Base-by-base conservation (phyloP, 2,113 vertebrate genomes). In the Pomatostomus ruficeps region DNA sequence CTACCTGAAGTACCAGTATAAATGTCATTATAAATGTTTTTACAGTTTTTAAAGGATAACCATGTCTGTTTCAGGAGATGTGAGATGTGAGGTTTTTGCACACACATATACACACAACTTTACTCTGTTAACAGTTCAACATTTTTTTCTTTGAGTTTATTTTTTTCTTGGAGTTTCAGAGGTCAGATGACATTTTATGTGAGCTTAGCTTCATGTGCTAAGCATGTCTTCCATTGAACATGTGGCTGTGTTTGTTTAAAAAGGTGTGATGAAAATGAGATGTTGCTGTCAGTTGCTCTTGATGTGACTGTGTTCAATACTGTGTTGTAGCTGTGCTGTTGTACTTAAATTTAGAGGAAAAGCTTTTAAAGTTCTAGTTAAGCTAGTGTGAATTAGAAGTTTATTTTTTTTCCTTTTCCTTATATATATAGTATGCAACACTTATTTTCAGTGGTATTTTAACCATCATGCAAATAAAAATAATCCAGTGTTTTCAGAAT, bases 201-300 rank as follows among this genome's bases (percentile, higher is more conserved):
- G 89, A 89, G 46, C 43, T 49, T 86, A 73, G 85, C 73, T 95
- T 43, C 2, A 78, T 7, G 17, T 38, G n/a, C 91, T 88, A 75
- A 96, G 61, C 71, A 76, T 78, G 67, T 95, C 26, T 57, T 82
- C 35, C 42, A 48, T 45, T 94, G 93, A 97, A 84, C 4, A 22
- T 88, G 49, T 92, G 95, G 84, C 73, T 96, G 73, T 89, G 65
- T 95, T 96, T 93, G 70, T 96, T 97, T 96, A 89, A 96, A 96
- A 93, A 84, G 62, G 13, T 85, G 81, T 96, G 58, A 76, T 93
- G 92, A 94, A 95, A 92, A 85, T 85, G 38, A 92, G 85, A 28
- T 97, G 59, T 89, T 91, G 68, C 49, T 89, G 5, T 65, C 63
- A 36, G 67, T 93, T 89, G 63, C 45, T 91, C 3, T 54, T 76